These are phyloP conservation scores for Homalodisca vitripennis DNA, from an alignment of 1,140 invertebrate species.

Conservation along the genomic window DNA sequence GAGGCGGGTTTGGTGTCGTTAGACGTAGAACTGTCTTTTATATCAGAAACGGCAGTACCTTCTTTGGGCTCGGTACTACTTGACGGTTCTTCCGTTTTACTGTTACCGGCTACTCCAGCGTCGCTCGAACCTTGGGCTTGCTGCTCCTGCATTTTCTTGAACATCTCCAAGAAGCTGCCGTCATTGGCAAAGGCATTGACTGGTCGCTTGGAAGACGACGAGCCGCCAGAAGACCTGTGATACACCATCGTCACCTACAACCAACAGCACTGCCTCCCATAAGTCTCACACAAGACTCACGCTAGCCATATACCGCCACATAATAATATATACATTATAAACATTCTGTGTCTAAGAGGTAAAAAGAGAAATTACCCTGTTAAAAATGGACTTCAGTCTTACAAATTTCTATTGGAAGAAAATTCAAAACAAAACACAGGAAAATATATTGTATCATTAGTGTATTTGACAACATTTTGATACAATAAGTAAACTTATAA, in stretches of 20 bases:
- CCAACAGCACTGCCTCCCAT: slow-evolving; percentile 40
- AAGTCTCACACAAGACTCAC: slow-evolving; percentile 27
- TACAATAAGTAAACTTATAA: no score
- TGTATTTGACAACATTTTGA: no score
- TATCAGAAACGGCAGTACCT: slow-evolving; percentile 44
- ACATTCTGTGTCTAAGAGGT: no score
- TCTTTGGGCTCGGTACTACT: slow-evolving; percentile 3
- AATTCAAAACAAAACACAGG: no score
- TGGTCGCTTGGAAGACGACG: slow-evolving; percentile 7
- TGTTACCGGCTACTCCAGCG: not conserved
- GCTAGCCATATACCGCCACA: not conserved
- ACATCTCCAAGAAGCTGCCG: slow-evolving; percentile 85
- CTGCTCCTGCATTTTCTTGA: slow-evolving; percentile 81
- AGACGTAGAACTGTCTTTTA: slow-evolving; percentile 47
- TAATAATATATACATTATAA: not conserved
- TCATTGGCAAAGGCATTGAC: slow-evolving; percentile 74
- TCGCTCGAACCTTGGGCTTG: not conserved
- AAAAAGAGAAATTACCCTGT: no score
- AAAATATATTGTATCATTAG: no score
- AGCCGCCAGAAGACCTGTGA: slow-evolving; percentile 32
- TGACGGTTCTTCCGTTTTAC: not conserved
- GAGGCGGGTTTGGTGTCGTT: slow-evolving; percentile 14
- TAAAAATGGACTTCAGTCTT: no score
- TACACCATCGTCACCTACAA: slow-evolving; percentile 36
- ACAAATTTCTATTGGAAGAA: no score